Percentiles rank a stretch among this genome's conserved stretches.
Evolutionary conservation across 53 echinoderm and acorn worm species (phyloP).

Genomic region (Echinarachnius parma): DNA sequence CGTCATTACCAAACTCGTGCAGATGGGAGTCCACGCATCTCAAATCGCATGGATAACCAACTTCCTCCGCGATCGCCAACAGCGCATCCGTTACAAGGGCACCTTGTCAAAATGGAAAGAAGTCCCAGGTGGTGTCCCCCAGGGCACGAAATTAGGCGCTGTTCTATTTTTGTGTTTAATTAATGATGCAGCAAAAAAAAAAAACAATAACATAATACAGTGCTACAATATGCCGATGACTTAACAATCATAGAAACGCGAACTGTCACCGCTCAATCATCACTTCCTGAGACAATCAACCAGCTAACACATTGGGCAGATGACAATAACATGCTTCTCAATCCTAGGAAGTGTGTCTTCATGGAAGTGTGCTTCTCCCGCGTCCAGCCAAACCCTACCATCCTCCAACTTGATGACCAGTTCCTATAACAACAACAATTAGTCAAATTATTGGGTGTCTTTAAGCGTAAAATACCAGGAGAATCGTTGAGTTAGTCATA

Average conservation of each 20-base stretch:
- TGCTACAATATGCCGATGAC: conserved; percentile 44
- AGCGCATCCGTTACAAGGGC: conserved; percentile 26
- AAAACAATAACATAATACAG: neutral
- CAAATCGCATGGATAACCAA: conserved; percentile 38
- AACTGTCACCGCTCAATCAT: too few relatives aligned
- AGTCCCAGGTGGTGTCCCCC: conserved; percentile 35
- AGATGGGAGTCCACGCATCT: conserved; percentile 8
- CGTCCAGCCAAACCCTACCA: too few relatives aligned
- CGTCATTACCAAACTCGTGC: conserved; percentile 19
- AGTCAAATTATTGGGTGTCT: too few relatives aligned
- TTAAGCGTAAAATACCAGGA: too few relatives aligned
- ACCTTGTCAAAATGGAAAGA: neutral
- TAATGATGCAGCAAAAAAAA: conserved; percentile 24
- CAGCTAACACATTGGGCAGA: too few relatives aligned
- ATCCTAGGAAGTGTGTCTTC: too few relatives aligned
- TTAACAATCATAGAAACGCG: conserved; percentile 17
- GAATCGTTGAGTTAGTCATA: too few relatives aligned
- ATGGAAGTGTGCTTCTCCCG: too few relatives aligned
- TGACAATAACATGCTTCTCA: too few relatives aligned
- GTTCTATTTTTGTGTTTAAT: conserved; percentile 25
- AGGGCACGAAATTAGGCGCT: conserved; percentile 49
- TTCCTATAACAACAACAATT: too few relatives aligned
- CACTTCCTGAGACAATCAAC: too few relatives aligned
- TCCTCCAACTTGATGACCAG: too few relatives aligned
- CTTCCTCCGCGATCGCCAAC: conserved; percentile 24